Evolutionary conservation across 1,140 invertebrate genomes (phyloP).

Genomic region (Belonocnema kinseyi): DNA sequence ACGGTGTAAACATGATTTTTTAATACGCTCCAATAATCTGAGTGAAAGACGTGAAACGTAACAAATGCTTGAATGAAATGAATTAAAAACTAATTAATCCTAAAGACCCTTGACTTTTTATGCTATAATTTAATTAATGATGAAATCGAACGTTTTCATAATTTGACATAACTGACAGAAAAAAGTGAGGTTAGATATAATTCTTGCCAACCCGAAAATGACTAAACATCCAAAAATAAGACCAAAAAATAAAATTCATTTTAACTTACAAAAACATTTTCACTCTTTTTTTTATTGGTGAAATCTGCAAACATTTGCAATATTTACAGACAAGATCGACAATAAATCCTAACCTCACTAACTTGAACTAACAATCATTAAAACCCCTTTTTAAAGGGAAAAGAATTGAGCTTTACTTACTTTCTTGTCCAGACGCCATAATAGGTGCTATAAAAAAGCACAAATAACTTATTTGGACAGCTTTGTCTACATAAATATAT

Average conservation of each 20-base stretch:
- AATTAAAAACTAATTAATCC: no score
- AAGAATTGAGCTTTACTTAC: constrained; percentile 52
- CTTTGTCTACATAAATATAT: not conserved
- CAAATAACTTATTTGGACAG: not conserved
- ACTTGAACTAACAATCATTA: constrained; percentile 9
- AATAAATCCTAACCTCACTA: constrained; percentile 28
- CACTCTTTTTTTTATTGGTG: not conserved
- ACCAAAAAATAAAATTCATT: no score
- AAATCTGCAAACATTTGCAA: constrained; percentile 15
- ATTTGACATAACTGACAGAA: not conserved
- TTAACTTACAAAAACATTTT: no score
- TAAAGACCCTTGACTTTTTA: no score
- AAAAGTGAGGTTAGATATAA: not conserved
- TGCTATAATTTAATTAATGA: not conserved
- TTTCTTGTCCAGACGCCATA: constrained; percentile 62
- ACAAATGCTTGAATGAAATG: no score
- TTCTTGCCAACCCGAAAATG: not conserved
- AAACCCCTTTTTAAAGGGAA: not conserved
- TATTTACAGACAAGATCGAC: constrained; percentile 7
- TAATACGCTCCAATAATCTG: no score
- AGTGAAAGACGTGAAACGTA: no score
- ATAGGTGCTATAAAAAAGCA: not conserved
- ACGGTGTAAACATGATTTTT: no score
- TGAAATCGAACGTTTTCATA: not conserved
- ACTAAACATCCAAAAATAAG: no score